Percentiles rank a stretch among this genome's conserved stretches.
Evolutionary conservation across 2,888 invertebrate genomes (phyloP).

Genomic region (Pollenia labialis): DNA sequence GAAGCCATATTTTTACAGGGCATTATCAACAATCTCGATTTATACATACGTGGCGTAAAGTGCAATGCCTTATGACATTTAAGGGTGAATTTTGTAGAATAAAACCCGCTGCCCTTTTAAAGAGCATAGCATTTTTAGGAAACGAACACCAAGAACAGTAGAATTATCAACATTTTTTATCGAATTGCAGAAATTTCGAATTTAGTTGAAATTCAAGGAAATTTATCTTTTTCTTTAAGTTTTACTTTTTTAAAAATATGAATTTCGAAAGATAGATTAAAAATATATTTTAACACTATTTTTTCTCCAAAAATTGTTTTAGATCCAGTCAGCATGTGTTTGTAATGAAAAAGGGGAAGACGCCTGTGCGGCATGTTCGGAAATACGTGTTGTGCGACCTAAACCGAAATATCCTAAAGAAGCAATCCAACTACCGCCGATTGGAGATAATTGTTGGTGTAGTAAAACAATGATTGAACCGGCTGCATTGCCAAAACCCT

Average conservation of each 20-base stretch:
- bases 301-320: background rate
- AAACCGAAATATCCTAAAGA: constrained; percentile 75
- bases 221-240: background rate
- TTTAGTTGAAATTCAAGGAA: background rate
- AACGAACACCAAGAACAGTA: too few relatives aligned
- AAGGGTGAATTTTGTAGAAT: too few relatives aligned
- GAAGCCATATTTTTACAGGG: too few relatives aligned
- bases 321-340: constrained; percentile 80
- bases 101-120: too few relatives aligned
- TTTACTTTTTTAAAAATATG: background rate
- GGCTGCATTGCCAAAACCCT: constrained; percentile 79
- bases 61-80: too few relatives aligned
- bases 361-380: constrained; percentile 78
- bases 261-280: background rate
- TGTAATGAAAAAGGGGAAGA: constrained; percentile 81
- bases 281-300: background rate
- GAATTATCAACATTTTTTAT: too few relatives aligned
- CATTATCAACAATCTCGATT: too few relatives aligned
- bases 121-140: too few relatives aligned
- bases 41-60: too few relatives aligned
- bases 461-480: constrained; percentile 83
- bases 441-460: constrained; percentile 83
- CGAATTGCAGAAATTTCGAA: too few relatives aligned
- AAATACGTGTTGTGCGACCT: constrained; percentile 75
- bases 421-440: constrained; percentile 78